Base-by-base conservation (phyloP, 1,140 invertebrate species). In the Augochlora pura region DNA sequence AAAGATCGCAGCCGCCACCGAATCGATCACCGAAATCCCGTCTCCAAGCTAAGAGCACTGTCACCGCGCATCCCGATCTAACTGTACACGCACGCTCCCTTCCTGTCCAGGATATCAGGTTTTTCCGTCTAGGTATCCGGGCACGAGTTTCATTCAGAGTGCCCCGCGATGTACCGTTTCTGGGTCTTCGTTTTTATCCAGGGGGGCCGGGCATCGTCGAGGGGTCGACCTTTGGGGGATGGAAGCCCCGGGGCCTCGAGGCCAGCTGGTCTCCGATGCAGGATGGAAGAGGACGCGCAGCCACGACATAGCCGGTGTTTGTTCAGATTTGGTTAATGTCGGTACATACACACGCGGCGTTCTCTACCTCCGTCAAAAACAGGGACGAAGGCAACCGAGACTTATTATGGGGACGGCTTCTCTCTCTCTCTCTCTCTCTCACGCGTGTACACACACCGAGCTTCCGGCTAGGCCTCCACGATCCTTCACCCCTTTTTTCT, bases 291-390 rank as follows among this genome's bases (percentile, higher is more conserved):
- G 46, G 63, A 39, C 25, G 14, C 25, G 39, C 52, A 49, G 54
- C 46, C 23, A 49, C 60, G 70, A 64, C 72, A 81, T 76, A 59
- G 71, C 66, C 64, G 42, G 63, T 91, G 91, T 91, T 91, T 92
- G 87, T 88, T 91, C 90, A 87, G 89, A 90, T 91, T 91, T 89
- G 72, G 88, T 92, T 91, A 91, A 89, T 90, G 88, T 90, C 86
- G 73, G 85, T 81, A 78, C 78, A 82, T 87, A 81, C 16, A 46
- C 79, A 4, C n/a, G n/a, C n/a, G 83, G 80, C 63, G 81, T 80
- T 82, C 77, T 86, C 77, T 86, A 83, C 80, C 82, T 85, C 81
- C 85, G 83, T 86, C 82, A 86, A n/a, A n/a, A n/a, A 60, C 42
- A 10, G 16, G 49, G 49, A 6, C 49, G 14, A 16, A 3, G 68